Evolutionary conservation across 1,140 invertebrate genomes (phyloP).

Genomic region (Adelges cooleyi): DNA sequence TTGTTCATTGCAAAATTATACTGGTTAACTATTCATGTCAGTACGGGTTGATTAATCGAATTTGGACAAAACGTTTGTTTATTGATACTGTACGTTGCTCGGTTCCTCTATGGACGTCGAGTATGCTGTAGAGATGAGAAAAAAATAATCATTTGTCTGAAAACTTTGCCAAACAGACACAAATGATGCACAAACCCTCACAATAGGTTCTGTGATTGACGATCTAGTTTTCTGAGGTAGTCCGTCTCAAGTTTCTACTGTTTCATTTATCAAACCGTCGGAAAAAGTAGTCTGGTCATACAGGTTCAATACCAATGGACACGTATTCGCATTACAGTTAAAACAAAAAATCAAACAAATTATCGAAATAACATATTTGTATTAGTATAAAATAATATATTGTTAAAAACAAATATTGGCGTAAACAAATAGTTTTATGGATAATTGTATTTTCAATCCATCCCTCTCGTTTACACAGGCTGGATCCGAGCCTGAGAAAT

Average conservation of each 20-base stretch:
- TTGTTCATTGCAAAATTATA: constrained; percentile 9
- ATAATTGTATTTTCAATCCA: too few species aligned
- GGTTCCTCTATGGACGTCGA: not conserved
- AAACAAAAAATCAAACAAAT: too few species aligned
- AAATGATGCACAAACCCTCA: not conserved
- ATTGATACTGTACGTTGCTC: not conserved
- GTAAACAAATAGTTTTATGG: too few species aligned
- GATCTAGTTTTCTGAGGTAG: constrained; percentile 19
- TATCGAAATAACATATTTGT: too few species aligned
- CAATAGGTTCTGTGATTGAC: constrained; percentile 19
- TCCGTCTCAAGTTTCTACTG: constrained; percentile 10
- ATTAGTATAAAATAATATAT: too few species aligned
- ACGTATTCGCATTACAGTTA: too few species aligned
- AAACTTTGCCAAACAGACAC: not conserved
- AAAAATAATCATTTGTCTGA: constrained; percentile 25
- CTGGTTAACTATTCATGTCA: constrained; percentile 19
- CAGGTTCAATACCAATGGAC: too few species aligned
- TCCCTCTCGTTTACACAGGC: too few species aligned
- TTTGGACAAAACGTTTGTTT: constrained; percentile 18
- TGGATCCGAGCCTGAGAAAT: too few species aligned
- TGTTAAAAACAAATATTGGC: too few species aligned
- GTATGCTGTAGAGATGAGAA: not conserved
- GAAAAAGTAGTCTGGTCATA: too few species aligned
- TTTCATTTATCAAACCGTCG: constrained; percentile 26
- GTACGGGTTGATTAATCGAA: constrained; percentile 10